These are phyloP conservation scores for Napeogenes sylphis DNA, from an alignment of 2,888 invertebrate genomes.

Conservation along the genomic window DNA sequence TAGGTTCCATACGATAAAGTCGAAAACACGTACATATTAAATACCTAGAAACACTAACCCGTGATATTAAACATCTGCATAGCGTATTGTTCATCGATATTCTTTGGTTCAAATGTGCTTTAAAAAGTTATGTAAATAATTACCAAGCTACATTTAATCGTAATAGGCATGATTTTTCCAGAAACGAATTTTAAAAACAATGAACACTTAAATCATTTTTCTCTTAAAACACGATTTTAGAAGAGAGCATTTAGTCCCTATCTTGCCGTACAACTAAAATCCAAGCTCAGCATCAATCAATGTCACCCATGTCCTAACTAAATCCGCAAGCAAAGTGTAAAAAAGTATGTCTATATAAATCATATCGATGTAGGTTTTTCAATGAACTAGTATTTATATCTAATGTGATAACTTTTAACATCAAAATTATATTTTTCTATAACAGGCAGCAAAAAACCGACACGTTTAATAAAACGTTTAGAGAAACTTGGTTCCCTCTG, in stretches of 20 bases:
- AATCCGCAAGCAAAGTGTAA: constrained; percentile 1
- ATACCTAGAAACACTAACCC: constrained; percentile 4
- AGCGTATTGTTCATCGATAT: background rate
- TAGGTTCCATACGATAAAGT: constrained; percentile 12
- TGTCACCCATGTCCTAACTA: constrained; percentile 4
- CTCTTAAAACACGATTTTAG: background rate
- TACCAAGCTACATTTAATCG: too few species aligned
- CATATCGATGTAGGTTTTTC: background rate
- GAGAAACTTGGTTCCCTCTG: too few species aligned
- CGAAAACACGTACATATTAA: constrained; percentile 11
- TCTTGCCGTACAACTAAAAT: background rate
- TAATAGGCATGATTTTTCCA: too few species aligned
- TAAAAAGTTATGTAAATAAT: too few species aligned
- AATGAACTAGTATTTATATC: too few species aligned
- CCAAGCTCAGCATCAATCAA: background rate
- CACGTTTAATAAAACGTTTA: too few species aligned
- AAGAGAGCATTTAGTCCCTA: background rate
- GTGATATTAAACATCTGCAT: constrained; percentile 7
- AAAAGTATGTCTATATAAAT: background rate
- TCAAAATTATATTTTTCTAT: too few species aligned
- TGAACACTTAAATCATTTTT: background rate
- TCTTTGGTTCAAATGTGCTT: constrained; percentile 7
- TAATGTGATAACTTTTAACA: too few species aligned
- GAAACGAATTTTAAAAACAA: background rate
- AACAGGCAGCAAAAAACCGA: too few species aligned